Evolutionary conservation across 2,797 vertebrate species (phyloP).

Genomic region (Manis crassicaudata): DNA sequence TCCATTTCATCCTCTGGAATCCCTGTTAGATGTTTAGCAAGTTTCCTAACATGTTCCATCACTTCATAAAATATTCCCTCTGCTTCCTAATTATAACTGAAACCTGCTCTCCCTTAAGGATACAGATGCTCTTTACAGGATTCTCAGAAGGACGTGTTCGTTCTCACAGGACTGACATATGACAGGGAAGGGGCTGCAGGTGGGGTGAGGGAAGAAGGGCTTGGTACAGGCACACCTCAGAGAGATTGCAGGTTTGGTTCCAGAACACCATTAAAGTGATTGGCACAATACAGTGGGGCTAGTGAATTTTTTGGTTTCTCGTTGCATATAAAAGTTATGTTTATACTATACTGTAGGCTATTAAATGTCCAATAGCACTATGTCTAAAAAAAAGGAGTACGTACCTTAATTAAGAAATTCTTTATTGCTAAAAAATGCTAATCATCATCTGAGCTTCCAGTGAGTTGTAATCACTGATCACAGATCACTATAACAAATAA

Average conservation of each 20-base stretch:
- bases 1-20: constrained; percentile 15
- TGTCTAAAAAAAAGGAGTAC: background rate
- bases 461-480: background rate
- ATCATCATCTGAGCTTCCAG: background rate
- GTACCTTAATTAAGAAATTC: background rate
- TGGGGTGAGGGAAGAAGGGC: background rate
- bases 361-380: background rate
- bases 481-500: background rate
- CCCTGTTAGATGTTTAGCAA: background rate
- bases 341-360: background rate
- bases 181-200: background rate
- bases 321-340: background rate
- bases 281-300: background rate
- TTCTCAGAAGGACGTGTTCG: background rate
- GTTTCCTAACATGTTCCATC: background rate
- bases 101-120: background rate
- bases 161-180: background rate
- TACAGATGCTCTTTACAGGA: background rate
- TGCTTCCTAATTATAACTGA: background rate
- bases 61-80: background rate
- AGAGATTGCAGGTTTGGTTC: background rate
- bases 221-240: background rate
- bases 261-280: background rate
- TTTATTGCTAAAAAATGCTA: background rate
- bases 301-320: background rate